phyloP scores from a whole-genome alignment of 2,113 vertebrate species.

The Salminus brasiliensis region DNA sequence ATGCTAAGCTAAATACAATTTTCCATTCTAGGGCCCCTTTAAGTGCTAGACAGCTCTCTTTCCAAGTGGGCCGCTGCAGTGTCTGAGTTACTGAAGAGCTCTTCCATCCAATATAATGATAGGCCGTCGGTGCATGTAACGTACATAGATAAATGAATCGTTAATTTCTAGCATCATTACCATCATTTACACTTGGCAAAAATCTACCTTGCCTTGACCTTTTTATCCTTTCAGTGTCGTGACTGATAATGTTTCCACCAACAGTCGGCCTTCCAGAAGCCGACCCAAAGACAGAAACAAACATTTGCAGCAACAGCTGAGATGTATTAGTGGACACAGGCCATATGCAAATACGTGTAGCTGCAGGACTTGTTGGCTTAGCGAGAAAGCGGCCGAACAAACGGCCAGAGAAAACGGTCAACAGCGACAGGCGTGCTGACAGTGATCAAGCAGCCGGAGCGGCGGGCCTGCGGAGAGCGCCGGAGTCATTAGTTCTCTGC shows the following conservation, averaged over 20 bases:
- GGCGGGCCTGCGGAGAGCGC: conserved; percentile 49
- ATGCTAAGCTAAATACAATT: too few relatives aligned
- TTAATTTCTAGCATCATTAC: background rate
- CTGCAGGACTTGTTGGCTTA: conserved; percentile 43
- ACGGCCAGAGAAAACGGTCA: conserved; percentile 30
- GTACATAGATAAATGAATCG: background rate
- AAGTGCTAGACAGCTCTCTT: too few relatives aligned
- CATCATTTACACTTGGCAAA: background rate
- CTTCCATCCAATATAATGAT: too few relatives aligned
- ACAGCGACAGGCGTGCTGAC: conserved; percentile 46
- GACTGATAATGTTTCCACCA: conserved; percentile 9
- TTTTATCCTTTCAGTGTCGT: background rate
- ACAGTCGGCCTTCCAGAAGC: background rate
- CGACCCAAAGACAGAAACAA: conserved; percentile 12
- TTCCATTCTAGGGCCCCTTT: too few relatives aligned
- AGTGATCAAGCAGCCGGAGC: conserved; percentile 54
- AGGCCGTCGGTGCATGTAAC: too few relatives aligned
- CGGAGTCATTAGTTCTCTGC: conserved; percentile 60
- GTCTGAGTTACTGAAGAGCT: too few relatives aligned
- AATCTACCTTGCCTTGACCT: background rate
- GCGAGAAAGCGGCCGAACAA: background rate
- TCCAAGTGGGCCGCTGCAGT: too few relatives aligned
- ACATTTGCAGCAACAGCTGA: conserved; percentile 40
- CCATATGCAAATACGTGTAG: conserved; percentile 47
- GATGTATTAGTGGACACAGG: conserved; percentile 45